Evolutionary conservation across 1,140 invertebrate genomes (phyloP).

Genomic region (Papilio polytes): DNA sequence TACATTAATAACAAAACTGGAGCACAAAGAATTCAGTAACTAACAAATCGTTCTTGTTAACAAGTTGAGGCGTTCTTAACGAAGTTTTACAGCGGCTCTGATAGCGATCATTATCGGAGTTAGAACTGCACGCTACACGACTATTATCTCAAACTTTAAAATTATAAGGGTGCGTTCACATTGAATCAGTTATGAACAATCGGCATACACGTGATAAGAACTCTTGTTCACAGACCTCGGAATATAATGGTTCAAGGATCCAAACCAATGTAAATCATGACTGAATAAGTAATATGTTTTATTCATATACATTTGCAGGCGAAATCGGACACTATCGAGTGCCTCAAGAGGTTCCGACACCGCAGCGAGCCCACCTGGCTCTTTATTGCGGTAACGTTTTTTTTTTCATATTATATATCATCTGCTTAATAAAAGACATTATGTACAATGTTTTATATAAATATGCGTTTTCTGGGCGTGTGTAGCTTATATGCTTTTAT

Average conservation of each 20-base stretch:
- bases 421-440: background rate
- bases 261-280: no score
- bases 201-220: background rate
- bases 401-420: no score
- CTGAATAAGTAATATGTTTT: background rate
- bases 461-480: background rate
- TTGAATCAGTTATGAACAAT: background rate
- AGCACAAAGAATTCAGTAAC: background rate
- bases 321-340: slow-evolving; percentile 92
- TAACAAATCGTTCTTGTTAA: slow-evolving; percentile 4
- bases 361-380: slow-evolving; percentile 96
- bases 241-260: background rate
- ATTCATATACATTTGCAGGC: slow-evolving; percentile 84
- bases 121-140: background rate
- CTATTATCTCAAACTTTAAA: background rate
- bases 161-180: background rate
- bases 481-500: background rate
- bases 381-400: slow-evolving; percentile 89
- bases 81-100: background rate
- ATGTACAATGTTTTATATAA: no score
- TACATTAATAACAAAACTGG: background rate
- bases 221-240: background rate
- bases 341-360: slow-evolving; percentile 91
- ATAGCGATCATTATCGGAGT: background rate
- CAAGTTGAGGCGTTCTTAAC: slow-evolving; percentile 15